Conservation (phyloP, 2,888 invertebrate genomes). For the Tyria jacobaeae region DNA sequence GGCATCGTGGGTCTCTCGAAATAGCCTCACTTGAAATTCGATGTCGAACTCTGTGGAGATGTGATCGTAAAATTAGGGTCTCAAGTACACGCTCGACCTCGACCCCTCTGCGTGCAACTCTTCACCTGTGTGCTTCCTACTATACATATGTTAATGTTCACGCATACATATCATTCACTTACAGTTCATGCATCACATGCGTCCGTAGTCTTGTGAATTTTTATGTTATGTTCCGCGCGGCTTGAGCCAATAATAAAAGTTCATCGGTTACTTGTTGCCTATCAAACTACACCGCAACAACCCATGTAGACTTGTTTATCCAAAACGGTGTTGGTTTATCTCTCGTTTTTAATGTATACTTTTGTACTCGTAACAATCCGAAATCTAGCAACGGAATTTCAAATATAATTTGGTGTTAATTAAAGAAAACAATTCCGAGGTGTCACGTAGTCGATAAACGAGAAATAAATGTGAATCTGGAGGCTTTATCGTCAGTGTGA, state of each 20-base stretch:
- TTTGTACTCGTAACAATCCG: slow-evolving; percentile 52
- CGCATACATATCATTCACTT: not conserved
- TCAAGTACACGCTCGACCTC: slow-evolving; percentile 52
- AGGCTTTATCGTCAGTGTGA: slow-evolving; percentile 57
- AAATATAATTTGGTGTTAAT: slow-evolving; percentile 53
- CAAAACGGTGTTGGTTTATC: slow-evolving; percentile 58
- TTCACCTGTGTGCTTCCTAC: slow-evolving; percentile 34
- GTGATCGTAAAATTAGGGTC: slow-evolving; percentile 81
- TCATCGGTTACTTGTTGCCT: slow-evolving; percentile 76
- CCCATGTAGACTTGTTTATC: slow-evolving; percentile 67
- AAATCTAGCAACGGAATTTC: slow-evolving; percentile 45
- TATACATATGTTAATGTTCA: slow-evolving; percentile 9
- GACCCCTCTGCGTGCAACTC: slow-evolving; percentile 36
- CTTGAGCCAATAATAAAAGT: slow-evolving; percentile 77
- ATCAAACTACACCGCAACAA: slow-evolving; percentile 76
- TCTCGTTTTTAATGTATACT: slow-evolving; percentile 65
- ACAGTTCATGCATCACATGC: slow-evolving; percentile 2
- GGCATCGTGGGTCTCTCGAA: slow-evolving; percentile 70
- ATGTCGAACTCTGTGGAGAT: slow-evolving; percentile 74
- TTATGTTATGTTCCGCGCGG: slow-evolving; percentile 57
- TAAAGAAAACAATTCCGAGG: slow-evolving; percentile 40
- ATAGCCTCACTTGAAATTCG: slow-evolving; percentile 81
- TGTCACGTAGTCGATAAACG: slow-evolving; percentile 41
- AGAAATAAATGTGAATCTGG: slow-evolving; percentile 67
- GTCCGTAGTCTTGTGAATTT: slow-evolving; percentile 15